A percentile compares a stretch with the other conserved stretches of the same genome.
Evolutionary conservation across 1,140 invertebrate species (phyloP).

Genomic region (Drusus annulatus): DNA sequence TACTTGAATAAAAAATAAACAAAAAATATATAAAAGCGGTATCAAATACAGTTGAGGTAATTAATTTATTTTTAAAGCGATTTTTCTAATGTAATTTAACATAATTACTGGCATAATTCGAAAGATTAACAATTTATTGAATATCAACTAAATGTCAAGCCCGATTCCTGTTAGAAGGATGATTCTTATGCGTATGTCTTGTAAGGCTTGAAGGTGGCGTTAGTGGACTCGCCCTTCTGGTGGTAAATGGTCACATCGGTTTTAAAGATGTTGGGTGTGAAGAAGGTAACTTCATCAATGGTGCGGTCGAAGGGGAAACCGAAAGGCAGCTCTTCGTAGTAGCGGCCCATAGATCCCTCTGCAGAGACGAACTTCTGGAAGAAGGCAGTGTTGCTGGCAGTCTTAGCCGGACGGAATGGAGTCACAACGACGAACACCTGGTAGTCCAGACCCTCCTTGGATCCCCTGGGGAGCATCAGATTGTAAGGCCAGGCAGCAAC

Average conservation of each 20-base stretch:
- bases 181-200: too few relatives aligned
- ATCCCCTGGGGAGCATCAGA: constrained; percentile 74
- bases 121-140: too few relatives aligned
- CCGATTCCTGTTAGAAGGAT: too few relatives aligned
- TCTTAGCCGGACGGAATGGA: constrained; percentile 61
- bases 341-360: constrained; percentile 60
- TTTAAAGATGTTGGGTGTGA: constrained; percentile 78
- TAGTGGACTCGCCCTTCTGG: constrained; percentile 69
- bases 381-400: constrained; percentile 71
- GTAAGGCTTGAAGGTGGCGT: not conserved
- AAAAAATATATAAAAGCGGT: too few relatives aligned
- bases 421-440: constrained; percentile 74
- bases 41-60: too few relatives aligned
- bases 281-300: constrained; percentile 73
- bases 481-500: constrained; percentile 75
- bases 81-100: too few relatives aligned
- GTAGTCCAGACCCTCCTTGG: constrained; percentile 72
- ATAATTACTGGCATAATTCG: too few relatives aligned
- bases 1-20: too few relatives aligned
- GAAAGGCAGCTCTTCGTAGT: constrained; percentile 72
- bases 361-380: constrained; percentile 73
- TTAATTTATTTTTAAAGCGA: too few relatives aligned
- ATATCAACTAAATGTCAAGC: too few relatives aligned
- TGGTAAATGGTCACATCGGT: constrained; percentile 77
- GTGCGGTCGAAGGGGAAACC: constrained; percentile 81